Evolutionary conservation across 2,113 vertebrate species (phyloP), one percentile per base, ranked within the genome.

Genomic region (Sterrhoptilus dennistouni): DNA sequence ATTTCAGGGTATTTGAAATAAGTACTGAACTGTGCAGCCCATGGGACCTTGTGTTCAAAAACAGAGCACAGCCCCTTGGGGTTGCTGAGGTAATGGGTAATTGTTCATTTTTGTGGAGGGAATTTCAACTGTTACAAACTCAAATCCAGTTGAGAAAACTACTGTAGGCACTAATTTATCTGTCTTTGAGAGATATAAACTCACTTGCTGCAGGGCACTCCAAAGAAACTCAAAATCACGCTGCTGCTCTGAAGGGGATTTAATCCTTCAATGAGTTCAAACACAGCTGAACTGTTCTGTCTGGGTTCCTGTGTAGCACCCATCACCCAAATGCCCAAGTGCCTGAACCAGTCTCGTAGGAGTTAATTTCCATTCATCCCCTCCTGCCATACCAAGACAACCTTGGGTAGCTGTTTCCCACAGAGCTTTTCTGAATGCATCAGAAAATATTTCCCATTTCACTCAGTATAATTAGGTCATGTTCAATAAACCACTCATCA

Each of bases 391-490:
- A 25, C 4, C 57, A 44, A 47, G 68, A 31, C 40, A 95, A 4
- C n/a, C n/a, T 65, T 36, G 40, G 14, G 8, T 3, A 35, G 59
- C 21, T 81, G 63, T 53, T 69, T 65, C 81, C 87, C 72, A 74
- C 59, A 65, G 77, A 74, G 72, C 22, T 84, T 81, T 81, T 45
- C 72, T 57, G 77, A 89, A 72, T 77, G 53, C 52, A 36, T 63
- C 79, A 89, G 53, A 79, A 93, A 88, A 84, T 56, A 86, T 56
- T 50, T 87, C 60, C 65, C 53, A 25, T 77, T 74, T 91, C 49
- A 52, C 36, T 53, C 8, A 7, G 65, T 45, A 66, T 33, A 90
- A 91, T 77, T 72, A 93, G 71, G 69, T 85, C 81, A 38, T 3
- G 49, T 85, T 88, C 86, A 85, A 68, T 36, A 88, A 85, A 20